Evolutionary conservation across 1,140 invertebrate species (phyloP), one percentile per base, ranked within the genome.

Genomic region (Drosophila kohkoa): DNA sequence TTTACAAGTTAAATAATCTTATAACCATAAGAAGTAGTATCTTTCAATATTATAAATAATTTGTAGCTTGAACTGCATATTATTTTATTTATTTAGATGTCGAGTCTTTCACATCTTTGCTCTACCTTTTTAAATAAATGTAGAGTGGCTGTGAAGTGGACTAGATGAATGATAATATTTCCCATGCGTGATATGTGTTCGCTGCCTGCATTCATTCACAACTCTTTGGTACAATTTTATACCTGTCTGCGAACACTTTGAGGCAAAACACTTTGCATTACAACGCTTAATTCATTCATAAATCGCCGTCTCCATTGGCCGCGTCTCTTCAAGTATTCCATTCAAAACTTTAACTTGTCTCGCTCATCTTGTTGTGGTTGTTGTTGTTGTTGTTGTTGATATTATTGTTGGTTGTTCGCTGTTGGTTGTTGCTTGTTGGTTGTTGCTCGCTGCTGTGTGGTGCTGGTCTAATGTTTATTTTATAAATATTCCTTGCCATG

Each of bases 391-490:
- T 20, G 20, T 20, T 75, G 59, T 49, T 82, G 59, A 43, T 81
- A 43, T 38, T 81, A 45, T 38, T 72, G 69, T 20, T 72, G 68
- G 28, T 35, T 54, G 51, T 51, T 7, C 6, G 8, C 5, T 75
- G 59, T 48, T 81, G 66, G 2, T 25, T 25, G 20, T 38, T 38
- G 7, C 1, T 38, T 38, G 35, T 38, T 20, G 16, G 15, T 16
- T 68, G 51, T 8, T 69, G 67, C 54, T 76, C 41, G n/a, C 41
- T 48, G 54, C 15, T 71, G 73, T 57, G 48, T n/a, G 75, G 45
- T 76, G 80, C 67, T 86, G 82, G 79, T 80, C 80, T 83, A 83
- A 83, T 87, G 83, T 87, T 87, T 87, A 89, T 83, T 87, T 88
- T 83, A 87, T 88, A 87, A 87, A 87, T 87, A 87, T 88, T 83